These are phyloP conservation scores for Naso thynnoides DNA, from an alignment of 2,797 vertebrate genomes.

Conservation along the genomic window DNA sequence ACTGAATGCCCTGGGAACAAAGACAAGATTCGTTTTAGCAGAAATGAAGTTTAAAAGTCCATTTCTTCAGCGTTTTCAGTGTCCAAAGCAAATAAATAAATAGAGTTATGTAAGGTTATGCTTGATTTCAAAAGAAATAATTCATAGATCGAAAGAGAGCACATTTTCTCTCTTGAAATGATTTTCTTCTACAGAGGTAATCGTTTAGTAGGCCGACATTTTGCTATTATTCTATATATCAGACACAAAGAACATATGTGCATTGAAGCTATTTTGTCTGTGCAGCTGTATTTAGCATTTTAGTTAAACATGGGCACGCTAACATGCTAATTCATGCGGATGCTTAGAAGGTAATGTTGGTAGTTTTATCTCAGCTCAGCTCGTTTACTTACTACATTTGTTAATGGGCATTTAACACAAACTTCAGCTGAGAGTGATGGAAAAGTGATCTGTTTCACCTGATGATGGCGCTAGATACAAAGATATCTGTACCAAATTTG, in stretches of 20 bases:
- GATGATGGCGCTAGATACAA: background rate
- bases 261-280: background rate
- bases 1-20: background rate
- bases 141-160: background rate
- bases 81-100: conserved; percentile 7
- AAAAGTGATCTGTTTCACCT: background rate
- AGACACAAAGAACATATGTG: background rate
- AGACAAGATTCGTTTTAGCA: background rate
- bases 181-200: conserved; percentile 1
- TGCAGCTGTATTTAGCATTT: background rate
- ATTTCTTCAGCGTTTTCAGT: background rate
- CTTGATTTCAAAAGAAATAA: background rate
- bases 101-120: background rate
- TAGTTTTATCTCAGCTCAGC: background rate
- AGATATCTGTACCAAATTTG: background rate
- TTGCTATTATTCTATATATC: background rate
- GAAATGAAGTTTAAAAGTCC: background rate
- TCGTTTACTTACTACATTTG: background rate
- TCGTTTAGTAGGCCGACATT: background rate
- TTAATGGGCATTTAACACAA: background rate
- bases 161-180: background rate
- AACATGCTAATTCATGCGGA: background rate
- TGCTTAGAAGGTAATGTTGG: background rate
- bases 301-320: background rate
- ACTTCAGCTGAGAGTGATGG: background rate